Conservation (phyloP, 2,888 invertebrate genomes). For the Thymelicus acteon region DNA sequence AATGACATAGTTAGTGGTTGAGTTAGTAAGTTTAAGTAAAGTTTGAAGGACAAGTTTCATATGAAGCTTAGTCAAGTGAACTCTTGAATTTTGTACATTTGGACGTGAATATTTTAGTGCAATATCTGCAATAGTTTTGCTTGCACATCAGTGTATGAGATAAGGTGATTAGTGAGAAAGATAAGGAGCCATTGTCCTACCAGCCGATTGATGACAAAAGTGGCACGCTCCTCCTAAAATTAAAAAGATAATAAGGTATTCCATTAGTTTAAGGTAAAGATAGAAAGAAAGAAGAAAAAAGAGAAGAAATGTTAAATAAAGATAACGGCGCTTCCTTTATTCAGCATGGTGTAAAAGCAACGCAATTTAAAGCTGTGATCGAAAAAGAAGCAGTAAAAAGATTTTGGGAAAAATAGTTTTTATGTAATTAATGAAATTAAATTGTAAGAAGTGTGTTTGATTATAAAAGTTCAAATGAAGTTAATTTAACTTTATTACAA, state of each 20-base stretch:
- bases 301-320: no score
- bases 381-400: no score
- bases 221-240: conserved; percentile 79
- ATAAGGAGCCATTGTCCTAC: conserved; percentile 48
- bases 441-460: no score
- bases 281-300: background rate
- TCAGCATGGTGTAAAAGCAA: conserved; percentile 40
- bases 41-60: no score
- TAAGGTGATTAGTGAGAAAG: conserved; percentile 29
- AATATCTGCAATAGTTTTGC: conserved; percentile 36
- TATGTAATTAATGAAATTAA: no score
- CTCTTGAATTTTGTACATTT: background rate
- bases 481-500: no score
- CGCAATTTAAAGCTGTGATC: no score
- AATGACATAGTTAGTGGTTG: no score
- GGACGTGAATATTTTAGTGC: conserved; percentile 39
- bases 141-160: conserved; percentile 27
- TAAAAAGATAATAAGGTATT: conserved; percentile 50
- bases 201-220: conserved; percentile 76
- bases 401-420: no score
- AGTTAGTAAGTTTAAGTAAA: no score
- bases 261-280: conserved; percentile 8
- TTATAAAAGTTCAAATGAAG: no score
- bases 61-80: no score
- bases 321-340: conserved; percentile 6